Evolutionary conservation across 1,140 invertebrate species (phyloP).

Genomic region (Euwallacea similis): DNA sequence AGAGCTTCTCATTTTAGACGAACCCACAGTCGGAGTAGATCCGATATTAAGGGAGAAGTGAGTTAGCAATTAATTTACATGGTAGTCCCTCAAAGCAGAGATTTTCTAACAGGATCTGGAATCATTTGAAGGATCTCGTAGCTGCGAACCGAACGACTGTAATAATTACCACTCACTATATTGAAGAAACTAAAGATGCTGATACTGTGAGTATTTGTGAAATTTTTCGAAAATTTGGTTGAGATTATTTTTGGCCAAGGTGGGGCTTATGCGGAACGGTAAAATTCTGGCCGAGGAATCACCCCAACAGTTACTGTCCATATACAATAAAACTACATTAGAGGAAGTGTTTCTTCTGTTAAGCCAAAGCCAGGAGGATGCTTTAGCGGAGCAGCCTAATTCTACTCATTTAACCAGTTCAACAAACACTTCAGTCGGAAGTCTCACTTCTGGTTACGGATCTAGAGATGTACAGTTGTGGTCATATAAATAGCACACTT

Average conservation of each 20-base stretch:
- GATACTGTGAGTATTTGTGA: conserved; percentile 63
- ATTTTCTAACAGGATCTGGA: conserved; percentile 74
- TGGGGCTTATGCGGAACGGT: conserved; percentile 86
- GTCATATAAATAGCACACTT: too few relatives aligned
- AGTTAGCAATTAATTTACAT: background rate
- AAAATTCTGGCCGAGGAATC: conserved; percentile 82
- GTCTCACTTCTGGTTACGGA: conserved; percentile 29
- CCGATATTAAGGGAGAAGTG: conserved; percentile 77
- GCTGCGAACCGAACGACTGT: conserved; percentile 67
- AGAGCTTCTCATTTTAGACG: conserved; percentile 86
- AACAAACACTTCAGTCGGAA: conserved; percentile 26
- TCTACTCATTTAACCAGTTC: background rate
- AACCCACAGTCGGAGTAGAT: conserved; percentile 92
- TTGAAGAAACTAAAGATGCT: conserved; percentile 86
- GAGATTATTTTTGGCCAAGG: conserved; percentile 61
- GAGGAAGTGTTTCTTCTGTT: conserved; percentile 75
- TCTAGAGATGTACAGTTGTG: conserved; percentile 36
- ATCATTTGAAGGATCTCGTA: conserved; percentile 77
- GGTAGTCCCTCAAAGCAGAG: conserved; percentile 1
- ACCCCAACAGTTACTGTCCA: conserved; percentile 66
- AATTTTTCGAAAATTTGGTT: background rate
- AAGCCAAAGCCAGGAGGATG: conserved; percentile 60
- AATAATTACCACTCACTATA: conserved; percentile 94
- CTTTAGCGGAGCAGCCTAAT: background rate
- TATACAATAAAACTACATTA: conserved; percentile 65